Conservation (phyloP, 2,888 invertebrate species). For the Serrognathus titanus region DNA sequence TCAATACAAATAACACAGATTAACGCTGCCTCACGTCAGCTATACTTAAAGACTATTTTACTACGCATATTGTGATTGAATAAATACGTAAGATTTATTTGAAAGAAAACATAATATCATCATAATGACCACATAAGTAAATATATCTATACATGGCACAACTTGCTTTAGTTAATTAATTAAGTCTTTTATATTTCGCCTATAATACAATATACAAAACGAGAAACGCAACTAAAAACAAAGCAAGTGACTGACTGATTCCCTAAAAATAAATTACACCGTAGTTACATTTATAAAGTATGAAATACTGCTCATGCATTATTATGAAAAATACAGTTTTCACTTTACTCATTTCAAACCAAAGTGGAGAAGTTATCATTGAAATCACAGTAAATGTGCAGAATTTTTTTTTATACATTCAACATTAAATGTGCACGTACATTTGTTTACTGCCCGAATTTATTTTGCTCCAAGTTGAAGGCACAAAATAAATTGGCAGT, state of each 20-base stretch:
- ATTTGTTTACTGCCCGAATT: too few relatives aligned
- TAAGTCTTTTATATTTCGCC: slow-evolving; percentile 2
- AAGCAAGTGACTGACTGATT: too few relatives aligned
- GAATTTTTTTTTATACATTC: slow-evolving; percentile 1
- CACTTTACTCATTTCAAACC: not conserved
- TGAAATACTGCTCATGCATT: slow-evolving; percentile 23
- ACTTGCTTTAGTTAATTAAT: not conserved
- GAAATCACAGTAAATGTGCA: slow-evolving; percentile 18
- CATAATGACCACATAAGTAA: not conserved
- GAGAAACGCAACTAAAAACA: not conserved
- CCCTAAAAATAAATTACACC: too few relatives aligned
- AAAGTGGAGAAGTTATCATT: slow-evolving; percentile 1
- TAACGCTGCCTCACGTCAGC: too few relatives aligned
- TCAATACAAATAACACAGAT: too few relatives aligned
- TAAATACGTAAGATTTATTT: not conserved
- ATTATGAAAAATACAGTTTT: slow-evolving; percentile 23
- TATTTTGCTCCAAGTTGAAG: too few relatives aligned
- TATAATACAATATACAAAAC: not conserved
- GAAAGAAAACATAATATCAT: not conserved
- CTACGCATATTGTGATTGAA: not conserved
- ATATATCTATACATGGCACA: slow-evolving; percentile 9
- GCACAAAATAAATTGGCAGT: too few relatives aligned
- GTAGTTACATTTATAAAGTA: slow-evolving; percentile 17
- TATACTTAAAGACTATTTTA: too few relatives aligned
- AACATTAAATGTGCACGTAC: not conserved